Percentiles rank a stretch among this genome's conserved stretches.
These are phyloP conservation scores for Holcopasites calliopsidis DNA, from an alignment of 1,140 invertebrate species.

Conservation along the genomic window DNA sequence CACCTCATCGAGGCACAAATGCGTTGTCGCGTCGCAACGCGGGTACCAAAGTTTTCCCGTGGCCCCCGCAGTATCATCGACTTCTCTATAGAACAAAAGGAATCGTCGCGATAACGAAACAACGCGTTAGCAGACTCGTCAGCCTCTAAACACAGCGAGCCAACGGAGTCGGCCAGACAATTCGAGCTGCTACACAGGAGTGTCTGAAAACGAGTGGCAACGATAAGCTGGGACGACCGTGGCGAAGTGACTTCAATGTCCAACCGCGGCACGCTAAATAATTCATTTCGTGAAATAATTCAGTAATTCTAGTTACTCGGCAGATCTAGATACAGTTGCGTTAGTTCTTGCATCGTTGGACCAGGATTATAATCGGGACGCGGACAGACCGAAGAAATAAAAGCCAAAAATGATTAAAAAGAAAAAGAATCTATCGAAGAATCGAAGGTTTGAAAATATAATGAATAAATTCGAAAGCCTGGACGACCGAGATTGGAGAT, in stretches of 20 bases:
- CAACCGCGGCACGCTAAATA: slow-evolving; percentile 69
- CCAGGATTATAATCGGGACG: too few species aligned
- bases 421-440: too few species aligned
- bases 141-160: not conserved
- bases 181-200: slow-evolving; percentile 1
- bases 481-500: too few species aligned
- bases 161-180: not conserved
- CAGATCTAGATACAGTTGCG: too few species aligned
- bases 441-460: too few species aligned
- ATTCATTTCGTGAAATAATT: too few species aligned
- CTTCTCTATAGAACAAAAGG: not conserved
- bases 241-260: slow-evolving; percentile 74
- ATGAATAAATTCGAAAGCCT: too few species aligned
- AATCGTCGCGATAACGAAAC: slow-evolving; percentile 22
- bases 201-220: slow-evolving; percentile 28
- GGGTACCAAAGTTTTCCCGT: not conserved
- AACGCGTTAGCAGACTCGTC: not conserved
- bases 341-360: too few species aligned
- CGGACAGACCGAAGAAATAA: too few species aligned
- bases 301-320: too few species aligned
- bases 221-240: slow-evolving; percentile 38
- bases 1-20: not conserved
- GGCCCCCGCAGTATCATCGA: not conserved
- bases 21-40: not conserved
- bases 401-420: too few species aligned